Conservation (phyloP, 2,113 vertebrate genomes). For the Colinus virginianus region DNA sequence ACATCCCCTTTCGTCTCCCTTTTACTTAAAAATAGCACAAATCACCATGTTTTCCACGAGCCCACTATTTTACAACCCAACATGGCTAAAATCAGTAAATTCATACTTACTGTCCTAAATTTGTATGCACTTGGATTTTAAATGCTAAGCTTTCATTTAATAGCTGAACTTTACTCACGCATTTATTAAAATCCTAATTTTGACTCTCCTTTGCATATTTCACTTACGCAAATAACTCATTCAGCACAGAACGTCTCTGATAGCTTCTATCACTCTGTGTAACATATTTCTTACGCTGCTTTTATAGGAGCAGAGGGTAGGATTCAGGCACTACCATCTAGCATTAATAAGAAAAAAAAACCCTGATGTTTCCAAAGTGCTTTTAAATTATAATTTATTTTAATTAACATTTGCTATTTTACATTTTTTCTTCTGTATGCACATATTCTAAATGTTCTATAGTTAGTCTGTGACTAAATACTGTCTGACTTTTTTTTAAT, state of each 20-base stretch:
- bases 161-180: slow-evolving; percentile 15
- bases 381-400: slow-evolving; percentile 44
- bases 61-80: not conserved
- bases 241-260: not conserved
- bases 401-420: slow-evolving; percentile 49
- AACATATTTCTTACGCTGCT: not conserved
- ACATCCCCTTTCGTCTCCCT: not conserved
- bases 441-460: slow-evolving; percentile 10
- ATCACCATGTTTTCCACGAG: not conserved
- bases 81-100: not conserved
- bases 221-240: slow-evolving; percentile 14
- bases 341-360: not conserved
- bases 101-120: not conserved
- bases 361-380: not conserved
- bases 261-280: not conserved
- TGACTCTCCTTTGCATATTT: not conserved
- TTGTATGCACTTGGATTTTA: slow-evolving; percentile 13
- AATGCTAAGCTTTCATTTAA: slow-evolving; percentile 4
- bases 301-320: not conserved
- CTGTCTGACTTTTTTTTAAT: slow-evolving; percentile 52
- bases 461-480: slow-evolving; percentile 41
- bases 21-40: not conserved
- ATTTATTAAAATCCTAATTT: slow-evolving; percentile 31
- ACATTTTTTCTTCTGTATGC: slow-evolving; percentile 37
- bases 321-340: not conserved